Base-by-base conservation (phyloP, 2,797 vertebrate genomes). In the Bryconaethiops microstoma region DNA sequence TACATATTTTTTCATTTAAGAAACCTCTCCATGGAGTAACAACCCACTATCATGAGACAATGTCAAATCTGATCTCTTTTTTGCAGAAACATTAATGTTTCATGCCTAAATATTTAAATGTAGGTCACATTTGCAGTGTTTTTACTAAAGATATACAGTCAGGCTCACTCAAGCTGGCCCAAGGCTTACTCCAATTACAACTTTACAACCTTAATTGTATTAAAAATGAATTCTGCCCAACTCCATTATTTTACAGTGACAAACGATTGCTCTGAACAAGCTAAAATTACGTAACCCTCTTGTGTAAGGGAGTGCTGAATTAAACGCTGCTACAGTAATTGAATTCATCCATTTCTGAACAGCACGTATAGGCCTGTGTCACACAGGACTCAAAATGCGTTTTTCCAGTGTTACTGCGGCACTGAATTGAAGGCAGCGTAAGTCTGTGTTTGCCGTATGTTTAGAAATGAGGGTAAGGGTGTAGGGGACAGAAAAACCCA, bases 351-450 rank as follows among this genome's bases (percentile, higher is more conserved):
- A 14, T 14, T 50, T 50, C n/a, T 45, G 42, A 21, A 50, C 9
- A 8, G 12, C 7, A 48, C 10, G 65, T 25, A 50, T 14, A 50
- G 21, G 9, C 42, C n/a, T 48, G 17, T 25, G 21, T 50, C 23
- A 50, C 4, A 14, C 19, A 10, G 35, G n/a, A 23, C 64, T 42
- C 10, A 23, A 42, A 62, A 1, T 5, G 68, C 45, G 25, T 21
- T 50, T 23, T 29, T 25, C 9, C 40, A 16, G 21, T 42, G 65
- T 39, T 68, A 6, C 68, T 50, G 42, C 7, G 4, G 21, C 70
- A 55, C 50, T n/a, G 29, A 73, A 73, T 10, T 39, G 52, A 57
- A 52, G 52, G 70, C 70, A 73, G 72, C 14, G 12, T 74, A 35
- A n/a, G 55, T 0, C n/a, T 42, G 54, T 40, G 19, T 74, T 74